Evolutionary conservation across 2,113 vertebrate genomes (phyloP).

Genomic region (Falcunculus frontatus): DNA sequence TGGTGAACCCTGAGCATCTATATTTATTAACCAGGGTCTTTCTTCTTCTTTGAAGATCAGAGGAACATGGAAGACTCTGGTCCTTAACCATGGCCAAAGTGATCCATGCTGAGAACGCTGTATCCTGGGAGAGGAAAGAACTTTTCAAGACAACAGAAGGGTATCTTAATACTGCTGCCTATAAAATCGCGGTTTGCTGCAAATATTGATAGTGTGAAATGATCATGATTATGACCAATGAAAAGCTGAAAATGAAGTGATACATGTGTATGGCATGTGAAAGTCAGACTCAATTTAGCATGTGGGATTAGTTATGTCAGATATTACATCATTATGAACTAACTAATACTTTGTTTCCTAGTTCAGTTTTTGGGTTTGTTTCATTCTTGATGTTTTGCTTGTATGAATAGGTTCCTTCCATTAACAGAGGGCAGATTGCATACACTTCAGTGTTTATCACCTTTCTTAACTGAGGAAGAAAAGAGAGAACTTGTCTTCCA

Average conservation of each 20-base stretch:
- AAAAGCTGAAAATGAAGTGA: background rate
- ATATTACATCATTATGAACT: background rate
- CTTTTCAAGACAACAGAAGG: constrained; percentile 81
- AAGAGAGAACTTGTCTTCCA: constrained; percentile 80
- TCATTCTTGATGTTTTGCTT: background rate
- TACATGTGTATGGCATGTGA: background rate
- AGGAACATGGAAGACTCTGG: constrained; percentile 86
- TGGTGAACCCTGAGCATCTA: background rate
- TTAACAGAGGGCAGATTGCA: constrained; percentile 83
- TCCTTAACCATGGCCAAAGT: constrained; percentile 84
- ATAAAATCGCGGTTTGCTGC: background rate
- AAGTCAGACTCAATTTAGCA: background rate
- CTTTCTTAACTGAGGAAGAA: constrained; percentile 79
- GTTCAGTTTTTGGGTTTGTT: background rate
- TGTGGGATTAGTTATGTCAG: background rate
- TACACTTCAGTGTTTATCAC: constrained; percentile 86
- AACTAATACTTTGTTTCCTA: background rate
- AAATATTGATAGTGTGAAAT: background rate
- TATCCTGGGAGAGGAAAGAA: constrained; percentile 62
- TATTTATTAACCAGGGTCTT: background rate
- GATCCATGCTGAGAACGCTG: constrained; percentile 58
- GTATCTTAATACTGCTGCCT: constrained; percentile 62
- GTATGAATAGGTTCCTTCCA: constrained; percentile 80
- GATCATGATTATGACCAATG: background rate
- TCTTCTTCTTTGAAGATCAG: constrained; percentile 75